Percentiles rank a stretch among this genome's conserved stretches.
Evolutionary conservation across 2,888 invertebrate genomes (phyloP).

Genomic region (Schrankia costaestrigalis): DNA sequence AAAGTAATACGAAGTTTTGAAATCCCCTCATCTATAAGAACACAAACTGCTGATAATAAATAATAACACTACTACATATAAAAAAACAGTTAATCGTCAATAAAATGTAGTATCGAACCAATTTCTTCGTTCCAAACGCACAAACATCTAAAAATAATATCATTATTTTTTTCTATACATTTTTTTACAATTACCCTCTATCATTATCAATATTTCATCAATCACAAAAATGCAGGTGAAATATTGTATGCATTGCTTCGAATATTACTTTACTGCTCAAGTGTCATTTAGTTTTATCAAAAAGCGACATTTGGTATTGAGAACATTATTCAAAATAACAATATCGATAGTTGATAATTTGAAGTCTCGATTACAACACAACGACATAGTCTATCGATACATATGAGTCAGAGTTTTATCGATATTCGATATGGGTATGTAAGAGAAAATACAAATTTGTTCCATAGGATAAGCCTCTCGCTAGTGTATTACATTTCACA

Average conservation of each 20-base stretch:
- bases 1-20: slow-evolving; percentile 1
- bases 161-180: slow-evolving; percentile 30
- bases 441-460: slow-evolving; percentile 33
- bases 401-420: too few species aligned
- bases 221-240: slow-evolving; percentile 5
- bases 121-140: slow-evolving; percentile 15
- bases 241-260: slow-evolving; percentile 15
- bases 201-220: slow-evolving; percentile 8
- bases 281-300: slow-evolving; percentile 19
- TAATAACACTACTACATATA: too few species aligned
- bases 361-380: too few species aligned
- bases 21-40: too few species aligned
- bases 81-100: too few species aligned
- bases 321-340: too few species aligned
- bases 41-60: too few species aligned
- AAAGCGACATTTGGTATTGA: too few species aligned
- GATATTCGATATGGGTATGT: slow-evolving; percentile 17
- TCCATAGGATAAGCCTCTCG: slow-evolving; percentile 58
- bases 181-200: slow-evolving; percentile 28
- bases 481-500: slow-evolving; percentile 43
- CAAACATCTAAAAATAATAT: slow-evolving; percentile 28
- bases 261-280: slow-evolving; percentile 8
- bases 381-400: slow-evolving; percentile 14
- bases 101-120: too few species aligned
- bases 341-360: too few species aligned